Evolutionary conservation across 1,140 invertebrate genomes (phyloP).

Genomic region (Drosophila saltans): DNA sequence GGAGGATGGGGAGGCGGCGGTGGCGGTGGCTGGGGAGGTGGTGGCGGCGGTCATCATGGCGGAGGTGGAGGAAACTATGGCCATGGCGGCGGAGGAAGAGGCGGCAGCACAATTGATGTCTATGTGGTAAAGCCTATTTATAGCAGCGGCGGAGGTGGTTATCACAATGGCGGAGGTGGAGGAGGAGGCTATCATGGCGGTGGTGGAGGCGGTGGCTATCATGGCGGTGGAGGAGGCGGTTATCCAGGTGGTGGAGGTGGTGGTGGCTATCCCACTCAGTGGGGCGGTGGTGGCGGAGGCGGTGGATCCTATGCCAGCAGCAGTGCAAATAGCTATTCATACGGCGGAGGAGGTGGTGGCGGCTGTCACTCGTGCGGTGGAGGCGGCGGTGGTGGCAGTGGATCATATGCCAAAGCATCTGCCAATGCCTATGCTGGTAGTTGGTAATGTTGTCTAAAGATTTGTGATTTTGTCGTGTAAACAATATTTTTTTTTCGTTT

Average conservation of each 20-base stretch:
- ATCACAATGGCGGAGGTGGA: constrained; percentile 21
- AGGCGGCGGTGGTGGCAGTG: constrained; percentile 35
- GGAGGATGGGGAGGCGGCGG: constrained; percentile 25
- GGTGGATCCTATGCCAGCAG: constrained; percentile 56
- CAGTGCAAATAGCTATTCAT: constrained; percentile 63
- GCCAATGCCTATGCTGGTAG: constrained; percentile 46
- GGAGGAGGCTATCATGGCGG: constrained; percentile 6
- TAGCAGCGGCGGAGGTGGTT: constrained; percentile 25
- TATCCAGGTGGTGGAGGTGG: constrained; percentile 40
- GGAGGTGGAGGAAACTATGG: constrained; percentile 11
- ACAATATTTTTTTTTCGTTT: no score
- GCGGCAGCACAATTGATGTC: constrained; percentile 13
- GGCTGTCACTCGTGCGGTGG: constrained; percentile 42
- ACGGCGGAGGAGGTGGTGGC: constrained; percentile 38
- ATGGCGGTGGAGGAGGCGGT: constrained; percentile 38
- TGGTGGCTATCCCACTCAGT: constrained; percentile 12
- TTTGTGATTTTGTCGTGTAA: no score
- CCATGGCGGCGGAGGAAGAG: constrained; percentile 21
- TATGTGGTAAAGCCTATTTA: constrained; percentile 1
- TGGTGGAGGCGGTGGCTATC: constrained; percentile 20
- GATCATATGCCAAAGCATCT: constrained; percentile 63
- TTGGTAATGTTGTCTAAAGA: no score
- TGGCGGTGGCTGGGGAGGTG: constrained; percentile 11
- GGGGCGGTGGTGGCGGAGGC: constrained; percentile 43
- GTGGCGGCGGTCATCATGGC: constrained; percentile 31